Conservation (phyloP, 2,113 vertebrate genomes). For the Turnix velox region DNA sequence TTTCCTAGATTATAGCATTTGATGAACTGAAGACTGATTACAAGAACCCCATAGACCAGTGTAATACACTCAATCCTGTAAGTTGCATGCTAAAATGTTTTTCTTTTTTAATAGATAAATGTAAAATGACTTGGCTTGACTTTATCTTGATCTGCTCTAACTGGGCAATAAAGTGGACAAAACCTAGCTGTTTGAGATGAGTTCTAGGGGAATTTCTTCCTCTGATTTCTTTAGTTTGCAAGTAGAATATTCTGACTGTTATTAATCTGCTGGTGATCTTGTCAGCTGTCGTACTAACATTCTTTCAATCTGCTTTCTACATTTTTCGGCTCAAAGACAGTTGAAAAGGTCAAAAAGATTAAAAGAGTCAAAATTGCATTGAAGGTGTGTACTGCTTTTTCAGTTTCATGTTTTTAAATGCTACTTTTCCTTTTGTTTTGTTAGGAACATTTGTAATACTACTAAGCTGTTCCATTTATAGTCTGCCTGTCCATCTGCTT, state of each 20-base stretch:
- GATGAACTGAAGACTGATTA: slow-evolving; percentile 99
- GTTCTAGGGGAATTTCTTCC: slow-evolving; percentile 22
- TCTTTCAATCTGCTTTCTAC: slow-evolving; percentile 90
- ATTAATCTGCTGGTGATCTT: slow-evolving; percentile 84
- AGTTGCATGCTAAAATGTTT: slow-evolving; percentile 59
- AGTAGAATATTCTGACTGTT: slow-evolving; percentile 82
- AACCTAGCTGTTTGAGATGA: background rate
- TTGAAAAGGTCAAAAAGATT: slow-evolving; percentile 99
- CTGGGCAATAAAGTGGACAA: background rate
- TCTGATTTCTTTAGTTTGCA: slow-evolving; percentile 31
- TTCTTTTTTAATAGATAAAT: background rate
- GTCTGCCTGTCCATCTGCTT: slow-evolving; percentile 69
- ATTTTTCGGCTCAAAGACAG: slow-evolving; percentile 93
- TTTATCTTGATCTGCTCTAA: background rate
- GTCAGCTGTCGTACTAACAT: slow-evolving; percentile 93
- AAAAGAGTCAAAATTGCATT: slow-evolving; percentile 99
- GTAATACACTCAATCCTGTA: slow-evolving; percentile 98
- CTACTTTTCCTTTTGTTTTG: slow-evolving; percentile 73
- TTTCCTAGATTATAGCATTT: slow-evolving; percentile 92
- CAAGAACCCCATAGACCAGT: slow-evolving; percentile 99
- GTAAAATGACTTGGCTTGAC: background rate
- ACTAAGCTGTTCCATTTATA: slow-evolving; percentile 40
- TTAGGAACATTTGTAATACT: slow-evolving; percentile 67
- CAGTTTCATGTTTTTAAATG: slow-evolving; percentile 80
- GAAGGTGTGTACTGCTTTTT: slow-evolving; percentile 98